Evolutionary conservation across 2,888 invertebrate species (phyloP).

Genomic region (Horisme vitalbata): DNA sequence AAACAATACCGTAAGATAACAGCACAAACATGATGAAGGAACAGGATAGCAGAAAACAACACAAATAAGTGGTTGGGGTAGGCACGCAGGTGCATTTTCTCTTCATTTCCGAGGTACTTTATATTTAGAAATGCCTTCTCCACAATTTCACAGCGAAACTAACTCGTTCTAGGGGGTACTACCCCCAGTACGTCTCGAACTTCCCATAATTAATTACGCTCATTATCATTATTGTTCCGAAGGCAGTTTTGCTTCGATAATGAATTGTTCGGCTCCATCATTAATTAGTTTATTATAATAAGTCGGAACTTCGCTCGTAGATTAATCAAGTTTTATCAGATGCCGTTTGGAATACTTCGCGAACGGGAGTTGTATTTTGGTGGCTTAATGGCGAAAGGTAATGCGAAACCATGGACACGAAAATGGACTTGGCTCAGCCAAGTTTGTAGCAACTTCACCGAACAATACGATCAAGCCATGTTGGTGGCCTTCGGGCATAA

Average conservation of each 20-base stretch:
- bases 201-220: conserved; percentile 83
- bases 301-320: conserved; percentile 70
- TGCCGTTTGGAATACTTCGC: conserved; percentile 37
- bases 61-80: too few relatives aligned
- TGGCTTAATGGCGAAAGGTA: neutral
- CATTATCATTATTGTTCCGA: conserved; percentile 83
- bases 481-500: too few relatives aligned
- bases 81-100: too few relatives aligned
- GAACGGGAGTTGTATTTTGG: conserved; percentile 22
- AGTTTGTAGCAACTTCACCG: too few relatives aligned
- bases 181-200: conserved; percentile 74
- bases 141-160: conserved; percentile 31
- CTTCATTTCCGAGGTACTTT: too few relatives aligned
- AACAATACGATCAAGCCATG: too few relatives aligned
- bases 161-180: conserved; percentile 31
- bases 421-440: too few relatives aligned
- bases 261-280: conserved; percentile 81
- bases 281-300: conserved; percentile 84
- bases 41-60: too few relatives aligned
- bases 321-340: conserved; percentile 81
- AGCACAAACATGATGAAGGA: too few relatives aligned
- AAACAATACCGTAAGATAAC: too few relatives aligned
- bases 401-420: neutral
- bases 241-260: conserved; percentile 83
- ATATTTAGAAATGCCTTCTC: conserved; percentile 41